Conservation (phyloP, 2,113 vertebrate genomes). For the Bettongia penicillata region DNA sequence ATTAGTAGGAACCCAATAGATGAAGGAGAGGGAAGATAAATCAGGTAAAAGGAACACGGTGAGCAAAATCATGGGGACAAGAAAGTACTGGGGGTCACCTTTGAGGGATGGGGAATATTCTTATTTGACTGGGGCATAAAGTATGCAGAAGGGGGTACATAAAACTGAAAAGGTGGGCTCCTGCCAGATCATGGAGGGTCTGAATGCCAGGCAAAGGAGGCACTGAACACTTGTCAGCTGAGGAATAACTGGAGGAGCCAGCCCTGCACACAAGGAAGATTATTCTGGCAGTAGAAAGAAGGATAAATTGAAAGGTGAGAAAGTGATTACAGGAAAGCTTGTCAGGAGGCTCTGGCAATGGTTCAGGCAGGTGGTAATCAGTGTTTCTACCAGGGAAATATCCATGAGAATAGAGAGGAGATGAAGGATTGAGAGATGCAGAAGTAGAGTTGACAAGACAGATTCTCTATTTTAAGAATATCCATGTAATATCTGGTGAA, state of each 20-base stretch:
- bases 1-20: neutral
- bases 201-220: neutral
- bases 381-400: neutral
- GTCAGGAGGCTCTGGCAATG: neutral
- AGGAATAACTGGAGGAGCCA: neutral
- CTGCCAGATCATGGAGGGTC: neutral
- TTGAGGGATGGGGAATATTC: neutral
- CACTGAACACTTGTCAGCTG: neutral
- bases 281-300: neutral
- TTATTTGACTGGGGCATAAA: neutral
- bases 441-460: neutral
- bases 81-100: neutral
- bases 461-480: neutral
- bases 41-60: neutral
- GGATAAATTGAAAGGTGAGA: neutral
- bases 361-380: neutral
- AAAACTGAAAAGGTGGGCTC: neutral
- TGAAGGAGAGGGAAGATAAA: neutral
- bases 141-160: neutral
- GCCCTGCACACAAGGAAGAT: neutral
- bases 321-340: neutral
- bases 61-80: neutral
- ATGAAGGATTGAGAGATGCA: neutral
- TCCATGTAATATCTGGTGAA: neutral
- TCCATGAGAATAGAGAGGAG: neutral